Base-by-base conservation (phyloP, 2,113 vertebrate species). In the Cranoglanis bouderius region DNA sequence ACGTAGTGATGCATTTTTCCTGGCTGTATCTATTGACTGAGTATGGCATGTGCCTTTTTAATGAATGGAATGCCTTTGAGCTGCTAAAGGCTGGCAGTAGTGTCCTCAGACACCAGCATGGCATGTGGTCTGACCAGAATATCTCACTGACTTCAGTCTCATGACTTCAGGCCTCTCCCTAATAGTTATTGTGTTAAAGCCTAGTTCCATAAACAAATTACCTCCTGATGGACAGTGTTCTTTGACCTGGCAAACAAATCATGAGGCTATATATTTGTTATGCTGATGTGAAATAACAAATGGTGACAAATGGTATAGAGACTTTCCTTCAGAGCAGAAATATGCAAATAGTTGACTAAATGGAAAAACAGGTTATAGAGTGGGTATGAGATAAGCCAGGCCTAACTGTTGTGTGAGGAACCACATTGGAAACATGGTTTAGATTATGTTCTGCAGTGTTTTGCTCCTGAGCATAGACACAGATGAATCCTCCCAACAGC, bases 101-200 rank as follows among this genome's bases (percentile, higher is more conserved):
- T 46, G 12, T 63, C 43, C 4, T 55, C 16, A 78, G 65, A 83
- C 84, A 82, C n/a, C 19, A 82, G 65, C 77, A 5, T 92, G 85
- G 63, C 80, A 96, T 94, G 94, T 77, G 82, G 94, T 93, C 86
- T 13, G 84, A 95, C 94, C 89, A 84, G 95, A 93, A 55, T 65
- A 55, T 59, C 24, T 53, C 12, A 12, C 32, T 80, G 26, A 49
- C 49, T n/a, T 43, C 21, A 55, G 85, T 49, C 46, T 49, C 46
- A 49, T 80, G 19, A 49, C 49, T n/a, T 43, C 21, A 46, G 85
- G 67, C 85, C 49, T n/a, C 80, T 82, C 85, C 82, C 81, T 84
- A 59, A 78, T 74, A 46, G 7, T 75, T 77, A 32, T 61, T 43
- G 40, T 46, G 82, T 91, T 35, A 38, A 51, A 19, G 82, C 40